These are phyloP conservation scores for Nebria ingens DNA, from an alignment of 1,140 invertebrate genomes.

Conservation along the genomic window DNA sequence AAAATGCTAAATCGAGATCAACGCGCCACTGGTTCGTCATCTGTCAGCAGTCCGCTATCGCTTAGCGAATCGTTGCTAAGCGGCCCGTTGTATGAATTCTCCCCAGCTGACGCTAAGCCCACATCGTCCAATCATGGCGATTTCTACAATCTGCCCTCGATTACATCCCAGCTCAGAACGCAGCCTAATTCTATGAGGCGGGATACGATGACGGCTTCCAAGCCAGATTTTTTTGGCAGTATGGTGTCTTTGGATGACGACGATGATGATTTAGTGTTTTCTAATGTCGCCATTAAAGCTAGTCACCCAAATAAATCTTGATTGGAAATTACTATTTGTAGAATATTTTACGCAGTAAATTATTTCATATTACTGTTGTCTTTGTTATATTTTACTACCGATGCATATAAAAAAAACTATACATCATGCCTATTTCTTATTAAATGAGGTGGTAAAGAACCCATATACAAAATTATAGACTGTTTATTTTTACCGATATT, in stretches of 20 bases:
- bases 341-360: background rate
- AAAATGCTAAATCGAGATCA: background rate
- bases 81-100: background rate
- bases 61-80: background rate
- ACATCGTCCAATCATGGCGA: background rate
- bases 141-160: too few species aligned
- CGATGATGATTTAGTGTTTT: constrained; percentile 1
- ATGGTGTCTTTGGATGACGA: constrained; percentile 25
- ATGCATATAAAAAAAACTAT: too few species aligned
- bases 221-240: constrained; percentile 28
- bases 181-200: too few species aligned
- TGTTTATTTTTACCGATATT: too few species aligned
- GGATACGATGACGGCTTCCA: background rate
- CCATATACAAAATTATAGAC: too few species aligned
- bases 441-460: too few species aligned
- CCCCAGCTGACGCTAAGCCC: constrained; percentile 2
- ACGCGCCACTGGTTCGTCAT: background rate
- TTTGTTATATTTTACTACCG: too few species aligned
- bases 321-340: background rate
- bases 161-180: too few species aligned
- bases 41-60: background rate
- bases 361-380: too few species aligned
- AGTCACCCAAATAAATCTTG: background rate
- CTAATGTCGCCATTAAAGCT: background rate
- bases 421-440: too few species aligned